Conservation (phyloP, 35 echinoderm and acorn worm species). For the Ophiothrix spiculata region DNA sequence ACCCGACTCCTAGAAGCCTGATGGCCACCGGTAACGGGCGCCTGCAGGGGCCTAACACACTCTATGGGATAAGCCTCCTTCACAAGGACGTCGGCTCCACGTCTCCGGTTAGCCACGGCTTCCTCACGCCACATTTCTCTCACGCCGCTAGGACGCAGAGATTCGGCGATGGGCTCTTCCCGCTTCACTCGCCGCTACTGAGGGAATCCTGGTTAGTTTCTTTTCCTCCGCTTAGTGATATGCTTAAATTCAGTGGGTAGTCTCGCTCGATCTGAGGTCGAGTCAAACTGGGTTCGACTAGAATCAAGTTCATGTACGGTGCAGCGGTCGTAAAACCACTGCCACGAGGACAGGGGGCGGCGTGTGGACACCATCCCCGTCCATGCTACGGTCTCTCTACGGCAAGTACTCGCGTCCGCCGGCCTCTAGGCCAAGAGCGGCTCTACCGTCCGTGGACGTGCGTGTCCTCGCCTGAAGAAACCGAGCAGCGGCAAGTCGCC, state of each 20-base stretch:
- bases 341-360: background rate
- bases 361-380: background rate
- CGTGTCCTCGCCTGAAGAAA: background rate
- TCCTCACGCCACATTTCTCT: slow-evolving; percentile 63
- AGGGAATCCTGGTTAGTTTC: slow-evolving; percentile 79
- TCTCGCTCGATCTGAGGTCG: slow-evolving; percentile 43
- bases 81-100: slow-evolving; percentile 42
- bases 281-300: background rate
- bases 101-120: background rate
- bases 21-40: slow-evolving; percentile 17
- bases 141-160: slow-evolving; percentile 9
- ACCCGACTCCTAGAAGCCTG: slow-evolving; percentile 34
- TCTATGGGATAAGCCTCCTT: slow-evolving; percentile 49
- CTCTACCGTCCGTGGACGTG: background rate
- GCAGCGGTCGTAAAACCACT: background rate
- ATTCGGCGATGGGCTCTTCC: slow-evolving; percentile 36
- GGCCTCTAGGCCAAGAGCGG: background rate
- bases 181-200: slow-evolving; percentile 52
- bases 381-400: background rate
- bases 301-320: background rate
- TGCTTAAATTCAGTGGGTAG: slow-evolving; percentile 43
- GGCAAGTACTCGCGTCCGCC: background rate
- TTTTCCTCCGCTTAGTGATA: slow-evolving; percentile 46
- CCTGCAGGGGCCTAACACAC: slow-evolving; percentile 48
- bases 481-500: background rate